These are phyloP conservation scores for Macrotis lagotis DNA, from an alignment of 2,113 vertebrate species.

Conservation along the genomic window DNA sequence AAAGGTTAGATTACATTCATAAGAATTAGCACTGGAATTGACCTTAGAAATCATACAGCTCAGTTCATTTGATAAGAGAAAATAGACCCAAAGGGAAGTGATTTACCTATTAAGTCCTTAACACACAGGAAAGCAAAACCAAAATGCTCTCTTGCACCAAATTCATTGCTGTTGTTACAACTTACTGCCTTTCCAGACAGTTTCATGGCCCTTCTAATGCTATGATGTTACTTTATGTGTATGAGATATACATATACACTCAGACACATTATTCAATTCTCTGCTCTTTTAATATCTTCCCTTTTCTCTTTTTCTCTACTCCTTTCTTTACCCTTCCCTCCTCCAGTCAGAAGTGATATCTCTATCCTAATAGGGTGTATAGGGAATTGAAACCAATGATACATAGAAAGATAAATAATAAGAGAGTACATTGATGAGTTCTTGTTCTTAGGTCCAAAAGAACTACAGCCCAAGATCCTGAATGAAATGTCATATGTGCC, in stretches of 20 bases:
- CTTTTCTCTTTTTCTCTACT: too few species aligned
- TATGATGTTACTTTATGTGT: not conserved
- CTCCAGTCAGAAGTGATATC: not conserved
- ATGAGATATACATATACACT: too few species aligned
- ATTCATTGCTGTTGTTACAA: not conserved
- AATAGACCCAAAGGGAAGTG: not conserved
- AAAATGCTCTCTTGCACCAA: not conserved
- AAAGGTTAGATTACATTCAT: not conserved
- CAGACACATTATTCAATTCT: not conserved
- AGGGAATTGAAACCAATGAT: not conserved
- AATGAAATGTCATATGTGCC: not conserved
- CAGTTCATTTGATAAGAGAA: slow-evolving; percentile 3
- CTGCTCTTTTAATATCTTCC: not conserved
- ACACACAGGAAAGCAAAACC: not conserved
- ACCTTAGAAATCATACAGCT: not conserved
- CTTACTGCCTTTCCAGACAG: not conserved
- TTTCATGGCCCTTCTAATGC: not conserved
- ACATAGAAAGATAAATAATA: not conserved
- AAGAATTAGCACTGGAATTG: not conserved
- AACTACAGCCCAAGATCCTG: not conserved
- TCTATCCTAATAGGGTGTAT: not conserved
- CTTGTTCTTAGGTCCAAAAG: not conserved
- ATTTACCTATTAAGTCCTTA: too few species aligned
- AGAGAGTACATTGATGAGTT: not conserved
- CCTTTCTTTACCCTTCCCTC: not conserved